phyloP scores from a whole-genome alignment of 2,113 vertebrate species.

The Xyrauchen texanus region DNA sequence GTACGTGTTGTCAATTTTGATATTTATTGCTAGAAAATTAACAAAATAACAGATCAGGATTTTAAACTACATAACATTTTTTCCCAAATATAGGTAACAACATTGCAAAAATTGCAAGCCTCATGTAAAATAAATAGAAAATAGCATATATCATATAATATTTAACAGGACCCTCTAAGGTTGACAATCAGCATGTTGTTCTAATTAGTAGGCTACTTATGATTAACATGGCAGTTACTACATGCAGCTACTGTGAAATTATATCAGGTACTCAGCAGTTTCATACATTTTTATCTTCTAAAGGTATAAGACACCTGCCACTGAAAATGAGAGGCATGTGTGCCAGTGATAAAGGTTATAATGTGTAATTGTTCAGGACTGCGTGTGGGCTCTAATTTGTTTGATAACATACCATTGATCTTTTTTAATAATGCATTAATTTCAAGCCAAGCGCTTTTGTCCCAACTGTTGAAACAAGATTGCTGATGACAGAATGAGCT shows the following conservation, averaged over 20 bases:
- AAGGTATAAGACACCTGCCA: background rate
- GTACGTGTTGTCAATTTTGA: too few relatives aligned
- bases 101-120: too few relatives aligned
- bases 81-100: too few relatives aligned
- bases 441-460: conserved; percentile 33
- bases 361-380: background rate
- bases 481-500: conserved; percentile 46
- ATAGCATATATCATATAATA: too few relatives aligned
- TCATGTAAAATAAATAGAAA: too few relatives aligned
- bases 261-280: background rate
- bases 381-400: background rate
- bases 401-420: conserved; percentile 5
- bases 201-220: background rate
- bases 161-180: too few relatives aligned
- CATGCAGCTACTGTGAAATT: background rate
- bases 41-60: too few relatives aligned
- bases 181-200: too few relatives aligned
- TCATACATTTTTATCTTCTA: background rate
- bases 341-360: background rate
- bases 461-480: conserved; percentile 37
- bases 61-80: too few relatives aligned
- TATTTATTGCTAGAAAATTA: too few relatives aligned
- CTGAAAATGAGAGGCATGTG: background rate
- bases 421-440: conserved; percentile 13
- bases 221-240: background rate